Evolutionary conservation across 2,797 vertebrate genomes (phyloP).

Genomic region (Agapornis canus): DNA sequence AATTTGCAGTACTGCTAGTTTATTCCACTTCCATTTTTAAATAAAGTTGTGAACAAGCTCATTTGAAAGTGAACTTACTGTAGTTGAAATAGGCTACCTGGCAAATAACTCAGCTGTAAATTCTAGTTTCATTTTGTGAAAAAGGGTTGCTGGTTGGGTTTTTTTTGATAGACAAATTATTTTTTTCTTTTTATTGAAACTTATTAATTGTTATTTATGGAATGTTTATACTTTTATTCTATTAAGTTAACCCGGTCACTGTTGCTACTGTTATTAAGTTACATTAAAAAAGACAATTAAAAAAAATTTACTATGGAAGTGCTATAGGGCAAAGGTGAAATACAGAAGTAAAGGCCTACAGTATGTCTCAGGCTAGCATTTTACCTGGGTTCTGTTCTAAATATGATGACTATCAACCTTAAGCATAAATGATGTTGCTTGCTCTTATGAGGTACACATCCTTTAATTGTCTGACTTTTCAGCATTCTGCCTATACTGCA

Average conservation of each 20-base stretch:
- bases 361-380: neutral
- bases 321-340: neutral
- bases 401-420: neutral
- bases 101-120: neutral
- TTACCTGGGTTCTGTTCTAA: neutral
- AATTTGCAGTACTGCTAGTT: neutral
- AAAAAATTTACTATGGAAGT: neutral
- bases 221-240: neutral
- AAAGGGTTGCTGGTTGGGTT: neutral
- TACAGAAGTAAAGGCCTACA: neutral
- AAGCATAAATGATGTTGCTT: conserved; percentile 3
- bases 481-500: neutral
- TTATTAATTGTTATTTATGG: neutral
- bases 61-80: neutral
- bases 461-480: conserved; percentile 12
- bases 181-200: neutral
- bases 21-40: neutral
- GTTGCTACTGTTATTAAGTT: neutral
- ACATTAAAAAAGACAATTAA: neutral
- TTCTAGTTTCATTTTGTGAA: neutral
- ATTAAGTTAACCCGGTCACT: neutral
- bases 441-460: neutral
- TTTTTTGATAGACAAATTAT: neutral
- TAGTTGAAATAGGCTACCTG: neutral
- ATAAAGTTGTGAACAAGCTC: neutral